Evolutionary conservation across 2,888 invertebrate genomes (phyloP).

Genomic region (Tinea semifulvella): DNA sequence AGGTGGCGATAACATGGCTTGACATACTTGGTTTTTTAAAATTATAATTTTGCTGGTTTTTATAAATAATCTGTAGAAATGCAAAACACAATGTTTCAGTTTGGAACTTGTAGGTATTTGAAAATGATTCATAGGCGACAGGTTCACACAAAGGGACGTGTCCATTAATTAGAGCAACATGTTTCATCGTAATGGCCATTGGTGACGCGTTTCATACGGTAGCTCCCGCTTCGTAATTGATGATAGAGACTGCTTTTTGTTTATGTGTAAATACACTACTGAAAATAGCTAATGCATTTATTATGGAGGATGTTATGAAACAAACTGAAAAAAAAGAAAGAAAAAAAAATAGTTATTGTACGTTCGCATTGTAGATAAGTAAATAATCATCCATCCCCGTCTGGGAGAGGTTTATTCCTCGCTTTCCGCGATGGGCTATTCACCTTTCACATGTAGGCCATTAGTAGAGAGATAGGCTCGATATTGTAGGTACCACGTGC

Average conservation of each 20-base stretch:
- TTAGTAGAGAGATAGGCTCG: constrained; percentile 57
- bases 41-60: too few relatives aligned
- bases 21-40: neutral
- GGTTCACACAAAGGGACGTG: constrained; percentile 1
- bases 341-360: too few relatives aligned
- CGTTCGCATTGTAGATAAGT: constrained; percentile 25
- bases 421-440: constrained; percentile 40
- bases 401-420: constrained; percentile 33
- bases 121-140: constrained; percentile 1
- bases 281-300: neutral
- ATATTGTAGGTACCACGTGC: constrained; percentile 14
- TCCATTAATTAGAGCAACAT: constrained; percentile 50
- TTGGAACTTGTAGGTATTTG: neutral
- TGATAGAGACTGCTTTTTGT: constrained; percentile 32
- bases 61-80: too few relatives aligned
- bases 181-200: constrained; percentile 55
- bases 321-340: too few relatives aligned
- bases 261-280: constrained; percentile 27
- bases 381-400: constrained; percentile 38
- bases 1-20: constrained; percentile 30
- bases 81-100: neutral
- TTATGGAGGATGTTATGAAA: too few relatives aligned
- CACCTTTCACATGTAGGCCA: constrained; percentile 58
- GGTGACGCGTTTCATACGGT: constrained; percentile 32
- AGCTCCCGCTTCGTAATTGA: constrained; percentile 26